Evolutionary conservation across 2,797 vertebrate genomes (phyloP).

Genomic region (Paedocypris micromegethes): DNA sequence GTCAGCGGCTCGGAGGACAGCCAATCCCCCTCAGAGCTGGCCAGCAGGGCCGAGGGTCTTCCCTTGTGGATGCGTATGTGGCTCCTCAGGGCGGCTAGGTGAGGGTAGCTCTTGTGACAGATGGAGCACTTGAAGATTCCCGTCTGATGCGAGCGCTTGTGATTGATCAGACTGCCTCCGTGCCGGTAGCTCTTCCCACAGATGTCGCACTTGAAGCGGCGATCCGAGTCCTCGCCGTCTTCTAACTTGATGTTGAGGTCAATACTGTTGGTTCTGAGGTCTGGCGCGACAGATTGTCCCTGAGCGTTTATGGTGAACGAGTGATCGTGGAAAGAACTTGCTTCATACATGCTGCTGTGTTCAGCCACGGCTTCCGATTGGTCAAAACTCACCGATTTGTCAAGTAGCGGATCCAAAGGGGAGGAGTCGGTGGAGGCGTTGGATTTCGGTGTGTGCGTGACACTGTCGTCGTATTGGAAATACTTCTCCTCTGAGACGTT

Average conservation of each 20-base stretch:
- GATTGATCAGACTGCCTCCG: conserved; percentile 86
- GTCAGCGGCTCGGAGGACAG: conserved; percentile 69
- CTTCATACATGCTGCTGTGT: conserved; percentile 64
- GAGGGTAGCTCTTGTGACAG: conserved; percentile 81
- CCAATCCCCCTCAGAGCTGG: conserved; percentile 65
- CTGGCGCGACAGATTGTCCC: conserved; percentile 54
- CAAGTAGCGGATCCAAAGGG: conserved; percentile 53
- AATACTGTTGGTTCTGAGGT: neutral
- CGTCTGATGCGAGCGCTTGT: conserved; percentile 86
- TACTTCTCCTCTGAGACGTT: conserved; percentile 58
- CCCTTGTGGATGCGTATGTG: conserved; percentile 84
- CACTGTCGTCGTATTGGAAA: conserved; percentile 63
- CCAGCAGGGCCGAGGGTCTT: conserved; percentile 57
- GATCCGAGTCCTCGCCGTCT: conserved; percentile 55
- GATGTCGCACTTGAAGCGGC: conserved; percentile 78
- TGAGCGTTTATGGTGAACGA: conserved; percentile 56
- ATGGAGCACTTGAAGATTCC: conserved; percentile 82
- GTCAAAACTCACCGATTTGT: conserved; percentile 59
- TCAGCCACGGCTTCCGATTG: conserved; percentile 50
- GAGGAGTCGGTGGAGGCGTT: conserved; percentile 58
- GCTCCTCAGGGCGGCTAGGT: conserved; percentile 81
- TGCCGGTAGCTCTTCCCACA: conserved; percentile 86
- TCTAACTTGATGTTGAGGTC: conserved; percentile 49
- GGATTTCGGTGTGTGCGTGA: conserved; percentile 62
- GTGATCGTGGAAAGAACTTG: conserved; percentile 59